phyloP scores from a whole-genome alignment of 92 coral and sea anemone species.

The Umimayanthus kanabou region DNA sequence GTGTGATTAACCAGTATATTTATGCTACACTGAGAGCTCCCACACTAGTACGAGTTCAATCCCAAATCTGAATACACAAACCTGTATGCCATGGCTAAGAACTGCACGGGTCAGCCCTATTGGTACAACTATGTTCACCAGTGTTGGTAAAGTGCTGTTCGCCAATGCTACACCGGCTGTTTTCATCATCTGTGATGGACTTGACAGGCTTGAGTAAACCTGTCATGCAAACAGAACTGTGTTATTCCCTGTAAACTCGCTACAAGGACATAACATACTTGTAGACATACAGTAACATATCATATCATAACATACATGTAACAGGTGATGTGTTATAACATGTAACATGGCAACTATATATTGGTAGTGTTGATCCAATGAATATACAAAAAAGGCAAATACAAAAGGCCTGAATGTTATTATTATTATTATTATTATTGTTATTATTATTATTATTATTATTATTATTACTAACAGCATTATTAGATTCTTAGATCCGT shows the following conservation, averaged over 20 bases:
- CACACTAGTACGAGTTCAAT: too few species aligned
- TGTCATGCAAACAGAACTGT: background rate
- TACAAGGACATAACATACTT: background rate
- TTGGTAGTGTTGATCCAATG: too few species aligned
- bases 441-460: too few species aligned
- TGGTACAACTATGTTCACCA: conserved; percentile 68
- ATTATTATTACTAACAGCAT: too few species aligned
- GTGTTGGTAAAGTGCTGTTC: conserved; percentile 30
- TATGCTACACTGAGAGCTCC: too few species aligned
- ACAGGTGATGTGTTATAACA: too few species aligned
- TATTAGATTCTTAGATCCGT: too few species aligned
- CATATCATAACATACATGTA: background rate
- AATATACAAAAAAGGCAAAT: too few species aligned
- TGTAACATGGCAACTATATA: too few species aligned
- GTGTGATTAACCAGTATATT: too few species aligned
- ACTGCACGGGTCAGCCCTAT: conserved; percentile 63
- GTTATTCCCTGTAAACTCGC: background rate
- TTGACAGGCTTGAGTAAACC: conserved; percentile 71
- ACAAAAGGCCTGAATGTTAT: too few species aligned
- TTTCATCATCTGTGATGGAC: conserved; percentile 63
- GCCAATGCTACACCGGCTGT: conserved; percentile 45
- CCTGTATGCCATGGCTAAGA: conserved; percentile 86
- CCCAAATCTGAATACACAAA: background rate
- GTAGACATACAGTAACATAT: background rate
- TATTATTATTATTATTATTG: too few species aligned